Evolutionary conservation across 30 jellyfish, hydroid and myxozoan species (phyloP), one percentile per base, ranked within the genome.

Genomic region (Clytia hemisphaerica): DNA sequence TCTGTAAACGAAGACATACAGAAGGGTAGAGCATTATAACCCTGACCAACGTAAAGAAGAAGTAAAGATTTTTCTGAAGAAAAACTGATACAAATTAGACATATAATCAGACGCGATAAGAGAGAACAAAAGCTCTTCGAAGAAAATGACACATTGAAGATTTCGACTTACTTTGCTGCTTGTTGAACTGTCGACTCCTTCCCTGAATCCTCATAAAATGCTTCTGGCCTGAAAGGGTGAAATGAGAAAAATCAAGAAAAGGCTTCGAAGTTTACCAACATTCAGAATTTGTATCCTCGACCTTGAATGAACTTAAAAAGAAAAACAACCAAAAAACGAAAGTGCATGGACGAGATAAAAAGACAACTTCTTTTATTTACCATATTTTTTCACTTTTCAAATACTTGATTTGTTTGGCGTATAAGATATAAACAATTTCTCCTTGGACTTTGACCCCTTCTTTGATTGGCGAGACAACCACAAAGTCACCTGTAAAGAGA

Each of bases 381-480:
- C 95, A 85, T n/a, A 77, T 68, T 1, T 64, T 61, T 85, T 85
- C 84, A 15, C 36, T 50, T 62, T 85, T 80, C 35, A 85, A 59
- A 57, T 85, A 85, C 58, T 77, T 85, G 58, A 85, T 70, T 51
- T 85, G 95, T 36, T 85, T 85, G 63, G 73, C 59, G 70, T 85
- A 85, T 1, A 85, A 90, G 40, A 85, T 75, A 51, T 71, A 85
- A 27, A 77, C 93, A 10, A 85, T 85, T 64, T 85, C 95, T 22
- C 93, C 95, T 35, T 60, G 78, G 10, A 85, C 95, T 77, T 85
- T 85, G 62, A 69, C 59, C 25, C 95, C 95, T 71, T 85, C 95
- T 58, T 77, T 50, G 26, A 85, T 85, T n/a, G 93, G 93, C 26
- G 45, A 63, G 6, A 85, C 69, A 45, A 85, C 90, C 2, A 77